Conservation (phyloP, 2,113 vertebrate genomes). For the Oncorhynchus keta region DNA sequence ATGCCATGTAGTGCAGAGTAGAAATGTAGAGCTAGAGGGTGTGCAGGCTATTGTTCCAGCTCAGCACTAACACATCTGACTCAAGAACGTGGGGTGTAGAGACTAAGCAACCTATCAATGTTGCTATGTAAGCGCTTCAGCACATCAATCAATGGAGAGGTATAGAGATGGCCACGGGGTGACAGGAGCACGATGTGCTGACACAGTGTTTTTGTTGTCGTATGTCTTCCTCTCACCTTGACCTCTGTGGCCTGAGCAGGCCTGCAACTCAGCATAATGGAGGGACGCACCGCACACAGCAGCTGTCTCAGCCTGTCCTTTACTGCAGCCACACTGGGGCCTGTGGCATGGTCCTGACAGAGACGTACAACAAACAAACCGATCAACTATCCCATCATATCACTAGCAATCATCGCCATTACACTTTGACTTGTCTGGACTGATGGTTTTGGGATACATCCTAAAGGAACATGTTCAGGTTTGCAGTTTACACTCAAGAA, state of each 20-base stretch:
- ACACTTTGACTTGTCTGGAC: not conserved
- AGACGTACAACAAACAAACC: conserved; percentile 21
- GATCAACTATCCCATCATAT: not conserved
- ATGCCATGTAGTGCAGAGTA: conserved; percentile 16
- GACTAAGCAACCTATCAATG: not conserved
- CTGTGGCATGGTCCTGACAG: conserved; percentile 44
- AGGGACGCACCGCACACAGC: conserved; percentile 76
- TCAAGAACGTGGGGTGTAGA: not conserved
- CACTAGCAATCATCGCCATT: not conserved
- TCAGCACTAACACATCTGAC: too few species aligned
- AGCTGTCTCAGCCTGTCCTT: conserved; percentile 76
- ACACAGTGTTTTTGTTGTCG: not conserved
- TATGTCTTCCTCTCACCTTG: conserved; percentile 69
- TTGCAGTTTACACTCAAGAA: too few species aligned
- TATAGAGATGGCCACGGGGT: not conserved
- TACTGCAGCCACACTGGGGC: conserved; percentile 59
- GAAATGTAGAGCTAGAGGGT: not conserved
- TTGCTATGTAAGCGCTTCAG: not conserved
- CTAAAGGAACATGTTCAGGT: too few species aligned
- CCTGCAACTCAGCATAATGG: conserved; percentile 80
- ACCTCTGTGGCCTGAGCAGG: conserved; percentile 71
- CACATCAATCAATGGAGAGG: not conserved
- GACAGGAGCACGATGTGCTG: not conserved
- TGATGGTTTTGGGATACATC: too few species aligned
- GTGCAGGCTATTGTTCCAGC: not conserved